Conservation (phyloP, 2,888 invertebrate genomes). For the Drosophila helvetica region DNA sequence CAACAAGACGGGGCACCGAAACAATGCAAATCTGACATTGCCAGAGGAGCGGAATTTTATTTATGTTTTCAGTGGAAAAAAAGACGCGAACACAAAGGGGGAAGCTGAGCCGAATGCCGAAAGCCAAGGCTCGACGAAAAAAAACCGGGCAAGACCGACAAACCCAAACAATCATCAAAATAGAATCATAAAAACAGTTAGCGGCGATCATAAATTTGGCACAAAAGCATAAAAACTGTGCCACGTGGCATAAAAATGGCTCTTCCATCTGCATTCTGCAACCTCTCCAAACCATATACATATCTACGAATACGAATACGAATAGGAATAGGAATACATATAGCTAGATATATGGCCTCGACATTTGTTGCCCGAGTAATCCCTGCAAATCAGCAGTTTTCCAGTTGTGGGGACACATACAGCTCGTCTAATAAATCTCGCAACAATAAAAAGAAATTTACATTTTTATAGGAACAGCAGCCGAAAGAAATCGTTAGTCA, state of each 20-base stretch:
- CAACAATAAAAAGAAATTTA: conserved; percentile 72
- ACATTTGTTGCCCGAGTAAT: conserved; percentile 52
- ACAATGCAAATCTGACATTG: conserved; percentile 45
- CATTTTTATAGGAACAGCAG: conserved; percentile 63
- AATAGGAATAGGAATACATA: background rate
- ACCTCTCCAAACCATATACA: conserved; percentile 35
- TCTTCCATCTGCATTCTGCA: conserved; percentile 41
- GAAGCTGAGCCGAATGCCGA: conserved; percentile 1
- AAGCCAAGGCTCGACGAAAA: conserved; percentile 24
- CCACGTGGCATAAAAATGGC: conserved; percentile 68
- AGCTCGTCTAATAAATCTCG: conserved; percentile 69
- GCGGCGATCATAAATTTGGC: conserved; percentile 73
- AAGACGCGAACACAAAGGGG: conserved; percentile 16
- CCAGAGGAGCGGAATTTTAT: conserved; percentile 57
- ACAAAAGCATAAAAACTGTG: conserved; percentile 66
- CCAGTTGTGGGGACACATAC: conserved; percentile 38
- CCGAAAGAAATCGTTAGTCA: conserved; percentile 35
- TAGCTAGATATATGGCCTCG: conserved; percentile 32
- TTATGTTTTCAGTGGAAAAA: conserved; percentile 60
- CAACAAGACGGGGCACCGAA: conserved; percentile 18
- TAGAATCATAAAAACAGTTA: conserved; percentile 78
- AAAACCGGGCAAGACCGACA: conserved; percentile 42
- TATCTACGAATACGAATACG: conserved; percentile 6
- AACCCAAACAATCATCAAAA: conserved; percentile 78
- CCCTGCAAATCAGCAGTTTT: conserved; percentile 72